phyloP scores from a whole-genome alignment of 2,888 invertebrate genomes.

The Patella pellucida region DNA sequence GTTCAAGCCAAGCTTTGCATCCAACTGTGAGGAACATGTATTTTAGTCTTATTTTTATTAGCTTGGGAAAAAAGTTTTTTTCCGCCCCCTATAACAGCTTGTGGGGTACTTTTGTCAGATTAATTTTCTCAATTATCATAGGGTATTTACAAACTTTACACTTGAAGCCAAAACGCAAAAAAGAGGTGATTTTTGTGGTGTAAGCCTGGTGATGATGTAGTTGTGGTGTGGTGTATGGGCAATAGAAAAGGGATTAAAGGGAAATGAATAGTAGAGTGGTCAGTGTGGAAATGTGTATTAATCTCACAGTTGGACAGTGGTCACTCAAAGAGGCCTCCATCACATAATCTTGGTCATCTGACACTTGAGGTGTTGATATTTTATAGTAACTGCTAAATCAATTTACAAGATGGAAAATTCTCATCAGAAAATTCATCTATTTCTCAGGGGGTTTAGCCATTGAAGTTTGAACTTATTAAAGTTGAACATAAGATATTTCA shows the following conservation, averaged over 20 bases:
- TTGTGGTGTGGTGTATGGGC: constrained; percentile 4
- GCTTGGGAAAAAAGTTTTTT: no score
- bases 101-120: no score
- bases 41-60: no score
- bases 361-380: constrained; percentile 11
- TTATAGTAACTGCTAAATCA: not conserved
- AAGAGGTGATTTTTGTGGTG: not conserved
- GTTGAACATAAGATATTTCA: no score
- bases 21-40: no score
- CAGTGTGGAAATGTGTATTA: constrained; percentile 2
- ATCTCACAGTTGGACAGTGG: constrained; percentile 7
- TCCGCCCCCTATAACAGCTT: no score
- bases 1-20: no score
- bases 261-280: not conserved
- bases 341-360: not conserved
- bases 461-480: no score
- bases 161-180: not conserved
- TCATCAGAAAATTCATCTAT: not conserved
- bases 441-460: no score
- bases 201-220: not conserved
- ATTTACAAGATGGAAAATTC: not conserved
- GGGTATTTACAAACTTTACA: no score
- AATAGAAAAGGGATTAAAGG: constrained; percentile 2
- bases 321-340: not conserved
- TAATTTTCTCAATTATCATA: no score